Conservation (phyloP, 2,113 vertebrate species). For the Petrocephalus zakoni region DNA sequence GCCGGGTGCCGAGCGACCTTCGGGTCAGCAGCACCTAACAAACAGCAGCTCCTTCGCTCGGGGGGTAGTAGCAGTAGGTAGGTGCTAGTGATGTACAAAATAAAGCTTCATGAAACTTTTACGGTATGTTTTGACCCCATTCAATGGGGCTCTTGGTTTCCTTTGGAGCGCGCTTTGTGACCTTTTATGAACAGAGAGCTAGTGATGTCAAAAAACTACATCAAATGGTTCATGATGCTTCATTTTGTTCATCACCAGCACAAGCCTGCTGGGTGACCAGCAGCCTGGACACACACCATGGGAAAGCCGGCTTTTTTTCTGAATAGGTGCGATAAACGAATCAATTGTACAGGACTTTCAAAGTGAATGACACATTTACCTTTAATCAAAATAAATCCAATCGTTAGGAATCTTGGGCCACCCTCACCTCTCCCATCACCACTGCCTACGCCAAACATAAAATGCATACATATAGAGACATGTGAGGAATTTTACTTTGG, state of each 20-base stretch:
- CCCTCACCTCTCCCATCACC: not conserved
- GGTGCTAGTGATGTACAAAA: not conserved
- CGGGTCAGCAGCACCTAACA: not conserved
- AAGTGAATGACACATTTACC: not conserved
- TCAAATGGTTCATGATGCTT: not conserved
- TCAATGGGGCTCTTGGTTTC: not conserved
- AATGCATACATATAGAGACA: not conserved
- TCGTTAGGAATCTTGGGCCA: not conserved
- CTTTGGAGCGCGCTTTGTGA: not conserved
- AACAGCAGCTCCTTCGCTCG: not conserved
- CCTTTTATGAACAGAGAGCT: not conserved
- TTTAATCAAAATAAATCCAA: not conserved
- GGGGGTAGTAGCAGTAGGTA: no score
- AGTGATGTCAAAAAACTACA: not conserved
- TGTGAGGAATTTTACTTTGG: not conserved
- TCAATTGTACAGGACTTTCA: not conserved
- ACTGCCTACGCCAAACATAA: not conserved
- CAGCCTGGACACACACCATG: not conserved
- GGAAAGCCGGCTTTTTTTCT: not conserved
- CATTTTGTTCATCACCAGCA: not conserved
- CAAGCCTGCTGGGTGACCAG: not conserved
- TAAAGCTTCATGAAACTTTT: not conserved
- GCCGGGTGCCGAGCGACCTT: constrained; percentile 17
- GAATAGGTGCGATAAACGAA: not conserved
- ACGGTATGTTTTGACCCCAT: not conserved